phyloP scores from a whole-genome alignment of 2,888 invertebrate genomes.

The Charanyca ferruginea region DNA sequence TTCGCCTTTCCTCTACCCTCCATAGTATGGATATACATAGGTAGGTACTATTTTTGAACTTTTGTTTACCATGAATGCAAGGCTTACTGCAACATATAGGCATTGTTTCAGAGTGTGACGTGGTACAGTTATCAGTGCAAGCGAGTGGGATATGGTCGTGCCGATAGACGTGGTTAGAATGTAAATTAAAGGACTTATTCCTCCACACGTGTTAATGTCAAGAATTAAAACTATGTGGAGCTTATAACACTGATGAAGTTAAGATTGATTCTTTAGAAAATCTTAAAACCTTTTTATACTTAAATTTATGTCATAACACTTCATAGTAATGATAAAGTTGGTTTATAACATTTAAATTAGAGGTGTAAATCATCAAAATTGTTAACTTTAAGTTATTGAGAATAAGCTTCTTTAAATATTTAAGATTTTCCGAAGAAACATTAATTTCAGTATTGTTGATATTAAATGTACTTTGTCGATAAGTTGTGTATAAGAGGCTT shows the following conservation, averaged over 20 bases:
- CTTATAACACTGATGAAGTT: not conserved
- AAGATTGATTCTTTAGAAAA: not conserved
- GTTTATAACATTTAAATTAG: not conserved
- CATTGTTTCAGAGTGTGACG: not conserved
- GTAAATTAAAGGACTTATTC: conserved; percentile 4
- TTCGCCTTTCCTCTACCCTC: no score
- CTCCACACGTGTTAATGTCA: not conserved
- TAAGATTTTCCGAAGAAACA: not conserved
- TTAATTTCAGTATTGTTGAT: conserved; percentile 10
- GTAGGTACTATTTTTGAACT: not conserved
- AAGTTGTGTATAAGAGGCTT: conserved; percentile 20
- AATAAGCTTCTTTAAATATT: not conserved
- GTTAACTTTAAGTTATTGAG: not conserved
- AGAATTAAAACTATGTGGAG: not conserved
- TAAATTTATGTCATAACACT: no score
- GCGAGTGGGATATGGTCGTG: not conserved
- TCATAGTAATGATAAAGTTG: no score
- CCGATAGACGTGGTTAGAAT: conserved; percentile 13
- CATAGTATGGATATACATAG: not conserved
- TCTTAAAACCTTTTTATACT: not conserved
- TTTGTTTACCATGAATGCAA: not conserved
- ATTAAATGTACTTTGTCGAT: conserved; percentile 4
- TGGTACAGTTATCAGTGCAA: not conserved
- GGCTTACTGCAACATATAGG: not conserved
- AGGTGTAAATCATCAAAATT: not conserved